phyloP scores from a whole-genome alignment of 2,797 vertebrate genomes.

The Graptemys geographica region DNA sequence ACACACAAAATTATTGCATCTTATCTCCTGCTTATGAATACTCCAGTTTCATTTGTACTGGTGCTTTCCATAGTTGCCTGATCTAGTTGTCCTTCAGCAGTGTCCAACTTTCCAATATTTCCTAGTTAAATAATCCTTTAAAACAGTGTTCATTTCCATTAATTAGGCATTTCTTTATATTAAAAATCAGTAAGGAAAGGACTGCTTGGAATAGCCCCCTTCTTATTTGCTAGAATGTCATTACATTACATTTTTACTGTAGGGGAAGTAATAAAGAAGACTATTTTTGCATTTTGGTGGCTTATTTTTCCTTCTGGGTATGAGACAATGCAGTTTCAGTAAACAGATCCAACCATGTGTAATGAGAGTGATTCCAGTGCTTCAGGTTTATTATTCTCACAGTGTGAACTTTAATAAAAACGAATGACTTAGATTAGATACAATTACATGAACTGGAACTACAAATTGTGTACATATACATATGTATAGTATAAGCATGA shows the following conservation, averaged over 20 bases:
- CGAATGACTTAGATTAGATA: constrained; percentile 37
- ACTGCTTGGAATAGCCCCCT: background rate
- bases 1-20: background rate
- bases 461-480: constrained; percentile 31
- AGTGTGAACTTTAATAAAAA: constrained; percentile 66
- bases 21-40: background rate
- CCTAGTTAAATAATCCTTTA: constrained; percentile 8
- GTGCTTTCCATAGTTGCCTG: background rate
- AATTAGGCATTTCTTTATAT: background rate
- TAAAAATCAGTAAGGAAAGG: constrained; percentile 6
- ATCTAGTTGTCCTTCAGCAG: background rate
- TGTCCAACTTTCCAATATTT: background rate
- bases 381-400: constrained; percentile 69
- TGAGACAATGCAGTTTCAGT: constrained; percentile 22
- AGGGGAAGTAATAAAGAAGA: constrained; percentile 20
- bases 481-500: constrained; percentile 24
- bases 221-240: background rate
- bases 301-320: background rate
- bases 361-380: constrained; percentile 42
- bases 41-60: background rate
- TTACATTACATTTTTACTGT: background rate
- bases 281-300: constrained; percentile 26
- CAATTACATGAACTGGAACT: constrained; percentile 61
- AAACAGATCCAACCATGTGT: background rate
- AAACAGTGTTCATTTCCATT: constrained; percentile 8